phyloP scores from a whole-genome alignment of 2,888 invertebrate species.

The Cephus pulcher region DNA sequence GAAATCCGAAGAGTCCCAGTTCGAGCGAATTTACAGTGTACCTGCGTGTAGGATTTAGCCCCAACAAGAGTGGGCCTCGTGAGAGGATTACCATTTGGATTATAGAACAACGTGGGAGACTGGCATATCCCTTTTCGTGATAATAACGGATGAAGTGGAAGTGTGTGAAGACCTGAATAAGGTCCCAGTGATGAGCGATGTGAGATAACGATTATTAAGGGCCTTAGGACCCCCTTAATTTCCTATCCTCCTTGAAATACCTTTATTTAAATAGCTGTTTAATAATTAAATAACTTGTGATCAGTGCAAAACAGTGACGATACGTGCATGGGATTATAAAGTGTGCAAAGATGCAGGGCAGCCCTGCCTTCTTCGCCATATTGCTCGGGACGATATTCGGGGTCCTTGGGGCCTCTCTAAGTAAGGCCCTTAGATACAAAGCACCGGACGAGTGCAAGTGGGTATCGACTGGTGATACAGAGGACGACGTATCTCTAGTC shows the following conservation, averaged over 20 bases:
- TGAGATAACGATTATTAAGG: slow-evolving; percentile 32
- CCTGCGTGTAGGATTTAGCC: not conserved
- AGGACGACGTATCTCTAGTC: slow-evolving; percentile 77
- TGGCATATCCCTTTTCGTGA: not conserved
- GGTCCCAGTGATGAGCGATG: slow-evolving; percentile 31
- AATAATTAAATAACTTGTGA: not conserved
- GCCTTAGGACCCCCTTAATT: slow-evolving; percentile 7
- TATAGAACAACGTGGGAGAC: slow-evolving; percentile 7
- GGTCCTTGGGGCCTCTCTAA: slow-evolving; percentile 71
- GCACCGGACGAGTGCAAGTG: slow-evolving; percentile 86
- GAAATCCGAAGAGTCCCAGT: not conserved
- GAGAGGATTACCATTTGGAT: slow-evolving; percentile 24
- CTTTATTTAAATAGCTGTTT: not conserved
- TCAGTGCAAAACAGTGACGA: slow-evolving; percentile 13
- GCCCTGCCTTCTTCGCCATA: slow-evolving; percentile 71
- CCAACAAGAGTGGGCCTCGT: not conserved
- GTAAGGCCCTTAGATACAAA: slow-evolving; percentile 77
- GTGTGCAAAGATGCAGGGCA: slow-evolving; percentile 64
- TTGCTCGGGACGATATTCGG: slow-evolving; percentile 73
- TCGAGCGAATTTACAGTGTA: not conserved
- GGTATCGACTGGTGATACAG: slow-evolving; percentile 77
- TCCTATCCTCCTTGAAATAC: not conserved
- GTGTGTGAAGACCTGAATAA: slow-evolving; percentile 1
- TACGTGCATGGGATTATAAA: slow-evolving; percentile 25
- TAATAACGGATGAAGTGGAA: slow-evolving; percentile 10